phyloP scores from a whole-genome alignment of 2,888 invertebrate genomes.

The Boloria selene region DNA sequence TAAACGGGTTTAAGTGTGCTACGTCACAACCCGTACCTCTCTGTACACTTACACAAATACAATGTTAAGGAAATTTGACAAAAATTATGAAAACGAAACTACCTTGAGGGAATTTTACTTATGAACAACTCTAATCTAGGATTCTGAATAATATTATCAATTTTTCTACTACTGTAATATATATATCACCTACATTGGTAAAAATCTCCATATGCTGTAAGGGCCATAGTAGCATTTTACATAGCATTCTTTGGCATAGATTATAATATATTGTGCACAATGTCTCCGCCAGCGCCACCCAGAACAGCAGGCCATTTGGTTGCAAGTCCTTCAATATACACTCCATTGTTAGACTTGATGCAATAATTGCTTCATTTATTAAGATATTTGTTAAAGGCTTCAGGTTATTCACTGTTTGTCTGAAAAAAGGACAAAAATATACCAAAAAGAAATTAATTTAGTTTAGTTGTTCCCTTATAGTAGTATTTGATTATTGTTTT shows the following conservation, averaged over 20 bases:
- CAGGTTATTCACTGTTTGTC: constrained; percentile 47
- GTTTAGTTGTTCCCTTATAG: background rate
- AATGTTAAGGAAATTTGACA: too few relatives aligned
- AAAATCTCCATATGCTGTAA: constrained; percentile 48
- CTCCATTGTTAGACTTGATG: constrained; percentile 36
- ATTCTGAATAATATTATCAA: too few relatives aligned
- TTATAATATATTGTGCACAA: constrained; percentile 39
- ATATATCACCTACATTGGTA: constrained; percentile 51
- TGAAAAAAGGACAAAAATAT: constrained; percentile 45
- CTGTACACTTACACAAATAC: too few relatives aligned
- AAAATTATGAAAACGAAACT: too few relatives aligned
- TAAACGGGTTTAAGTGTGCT: too few relatives aligned
- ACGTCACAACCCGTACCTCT: too few relatives aligned
- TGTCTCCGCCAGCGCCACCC: constrained; percentile 58
- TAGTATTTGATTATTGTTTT: too few relatives aligned
- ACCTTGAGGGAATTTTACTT: too few relatives aligned
- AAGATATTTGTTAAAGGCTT: constrained; percentile 49
- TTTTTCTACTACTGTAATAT: background rate
- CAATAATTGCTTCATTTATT: constrained; percentile 41
- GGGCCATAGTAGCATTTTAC: constrained; percentile 59
- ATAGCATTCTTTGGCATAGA: constrained; percentile 39
- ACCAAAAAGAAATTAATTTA: background rate
- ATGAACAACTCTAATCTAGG: too few relatives aligned
- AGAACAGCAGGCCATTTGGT: constrained; percentile 49
- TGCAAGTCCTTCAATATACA: constrained; percentile 47